Percentiles rank a stretch among this genome's conserved stretches.
Evolutionary conservation across 2,888 invertebrate species (phyloP).

Genomic region (Strigamia crassipes): DNA sequence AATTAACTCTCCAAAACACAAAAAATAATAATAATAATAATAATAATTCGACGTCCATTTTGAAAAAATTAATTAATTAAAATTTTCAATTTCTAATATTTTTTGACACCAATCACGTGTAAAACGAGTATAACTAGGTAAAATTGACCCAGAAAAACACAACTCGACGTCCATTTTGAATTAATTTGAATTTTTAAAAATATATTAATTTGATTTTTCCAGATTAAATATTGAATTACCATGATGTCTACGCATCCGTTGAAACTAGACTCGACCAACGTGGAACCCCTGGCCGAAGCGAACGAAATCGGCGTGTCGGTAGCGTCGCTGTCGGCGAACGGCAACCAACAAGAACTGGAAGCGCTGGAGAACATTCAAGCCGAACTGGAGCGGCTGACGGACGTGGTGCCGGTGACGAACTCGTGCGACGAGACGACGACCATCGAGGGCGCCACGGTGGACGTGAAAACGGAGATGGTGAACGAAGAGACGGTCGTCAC

Average conservation of each 20-base stretch:
- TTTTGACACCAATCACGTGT: no score
- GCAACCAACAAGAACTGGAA: slow-evolving; percentile 50
- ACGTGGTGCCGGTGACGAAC: not conserved
- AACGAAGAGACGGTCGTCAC: slow-evolving; percentile 17
- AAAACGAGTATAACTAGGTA: no score
- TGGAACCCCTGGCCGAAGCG: slow-evolving; percentile 40
- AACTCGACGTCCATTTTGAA: no score
- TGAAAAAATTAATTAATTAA: no score
- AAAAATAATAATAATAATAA: no score
- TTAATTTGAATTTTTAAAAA: no score
- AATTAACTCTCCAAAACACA: no score
- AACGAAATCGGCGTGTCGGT: slow-evolving; percentile 29
- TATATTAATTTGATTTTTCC: no score
- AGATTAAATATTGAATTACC: slow-evolving; percentile 18
- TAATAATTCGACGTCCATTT: not conserved
- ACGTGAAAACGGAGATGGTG: slow-evolving; percentile 1
- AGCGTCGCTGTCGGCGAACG: slow-evolving; percentile 37
- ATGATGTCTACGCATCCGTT: slow-evolving; percentile 21
- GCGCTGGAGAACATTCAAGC: slow-evolving; percentile 50
- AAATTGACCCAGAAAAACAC: no score
- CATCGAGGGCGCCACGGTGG: slow-evolving; percentile 24
- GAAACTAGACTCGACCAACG: slow-evolving; percentile 46
- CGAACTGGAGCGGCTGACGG: slow-evolving; percentile 49
- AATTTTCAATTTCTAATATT: no score
- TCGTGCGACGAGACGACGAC: slow-evolving; percentile 15